A percentile compares a stretch with the other conserved stretches of the same genome.
Evolutionary conservation across 2,797 vertebrate genomes (phyloP).

Genomic region (Acrossocheilus fasciatus): DNA sequence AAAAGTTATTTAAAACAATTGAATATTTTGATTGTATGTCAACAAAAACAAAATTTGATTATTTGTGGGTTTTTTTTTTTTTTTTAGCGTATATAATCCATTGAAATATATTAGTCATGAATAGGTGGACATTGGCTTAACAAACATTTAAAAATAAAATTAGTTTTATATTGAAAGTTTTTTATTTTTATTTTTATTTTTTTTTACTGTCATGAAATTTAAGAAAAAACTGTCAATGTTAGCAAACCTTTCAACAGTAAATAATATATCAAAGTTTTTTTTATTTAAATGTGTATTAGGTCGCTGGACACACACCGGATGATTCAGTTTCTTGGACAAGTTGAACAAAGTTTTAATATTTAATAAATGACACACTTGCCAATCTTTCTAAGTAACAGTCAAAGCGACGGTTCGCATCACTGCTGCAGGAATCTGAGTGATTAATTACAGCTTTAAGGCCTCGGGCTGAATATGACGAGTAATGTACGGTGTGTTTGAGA

Average conservation of each 20-base stretch:
- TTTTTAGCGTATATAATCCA: not conserved
- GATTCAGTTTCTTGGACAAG: too few relatives aligned
- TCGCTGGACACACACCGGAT: not conserved
- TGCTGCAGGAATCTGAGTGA: not conserved
- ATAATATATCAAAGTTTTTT: not conserved
- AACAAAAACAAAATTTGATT: not conserved
- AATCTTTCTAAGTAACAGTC: not conserved
- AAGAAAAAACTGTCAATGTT: too few relatives aligned
- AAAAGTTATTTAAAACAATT: not conserved
- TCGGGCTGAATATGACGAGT: not conserved
- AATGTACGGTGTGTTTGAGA: not conserved
- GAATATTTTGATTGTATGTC: not conserved
- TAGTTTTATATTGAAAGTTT: too few relatives aligned
- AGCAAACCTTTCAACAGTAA: not conserved
- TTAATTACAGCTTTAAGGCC: not conserved
- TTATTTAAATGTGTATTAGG: not conserved
- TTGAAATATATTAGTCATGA: not conserved
- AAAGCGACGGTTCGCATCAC: not conserved
- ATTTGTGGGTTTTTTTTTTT: not conserved
- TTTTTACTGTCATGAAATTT: too few relatives aligned
- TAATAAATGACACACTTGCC: not conserved
- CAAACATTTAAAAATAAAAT: not conserved
- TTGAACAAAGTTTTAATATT: too few relatives aligned
- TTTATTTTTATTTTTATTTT: too few relatives aligned
- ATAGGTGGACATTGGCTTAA: not conserved